Evolutionary conservation across 2,888 invertebrate genomes (phyloP).

Genomic region (Pogonocherus hispidulus): DNA sequence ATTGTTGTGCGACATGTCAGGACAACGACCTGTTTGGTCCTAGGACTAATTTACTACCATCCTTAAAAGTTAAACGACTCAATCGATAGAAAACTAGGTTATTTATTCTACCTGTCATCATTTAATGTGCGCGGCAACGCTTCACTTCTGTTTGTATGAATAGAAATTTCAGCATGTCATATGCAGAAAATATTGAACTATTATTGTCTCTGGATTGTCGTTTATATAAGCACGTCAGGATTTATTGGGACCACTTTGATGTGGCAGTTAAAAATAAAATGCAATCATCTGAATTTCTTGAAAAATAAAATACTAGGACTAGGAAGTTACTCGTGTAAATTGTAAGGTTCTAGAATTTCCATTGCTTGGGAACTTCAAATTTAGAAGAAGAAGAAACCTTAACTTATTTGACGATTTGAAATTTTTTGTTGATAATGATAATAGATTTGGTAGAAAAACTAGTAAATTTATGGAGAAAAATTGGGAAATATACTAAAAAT

Average conservation of each 20-base stretch:
- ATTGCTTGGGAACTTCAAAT: too few species aligned
- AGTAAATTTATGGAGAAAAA: too few species aligned
- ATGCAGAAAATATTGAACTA: constrained; percentile 9
- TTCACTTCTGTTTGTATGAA: background rate
- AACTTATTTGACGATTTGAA: too few species aligned
- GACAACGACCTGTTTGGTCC: constrained; percentile 17
- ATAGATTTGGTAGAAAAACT: too few species aligned
- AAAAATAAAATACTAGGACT: too few species aligned
- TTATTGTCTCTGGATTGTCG: background rate
- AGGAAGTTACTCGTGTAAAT: too few species aligned
- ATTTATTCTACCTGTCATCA: constrained; percentile 24
- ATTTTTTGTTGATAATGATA: too few species aligned
- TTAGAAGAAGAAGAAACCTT: too few species aligned
- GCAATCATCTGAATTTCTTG: too few species aligned
- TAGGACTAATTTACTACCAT: constrained; percentile 23
- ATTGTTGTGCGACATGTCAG: background rate
- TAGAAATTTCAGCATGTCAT: background rate
- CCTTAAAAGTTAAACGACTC: constrained; percentile 22
- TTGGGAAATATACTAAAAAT: too few species aligned
- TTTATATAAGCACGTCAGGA: background rate
- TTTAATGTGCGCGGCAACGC: constrained; percentile 3
- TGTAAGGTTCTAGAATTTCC: too few species aligned
- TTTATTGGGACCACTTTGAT: background rate
- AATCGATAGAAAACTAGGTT: constrained; percentile 33
- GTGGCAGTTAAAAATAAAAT: background rate